Evolutionary conservation across 2,888 invertebrate genomes (phyloP).

Genomic region (Tuberolachnus salignus): DNA sequence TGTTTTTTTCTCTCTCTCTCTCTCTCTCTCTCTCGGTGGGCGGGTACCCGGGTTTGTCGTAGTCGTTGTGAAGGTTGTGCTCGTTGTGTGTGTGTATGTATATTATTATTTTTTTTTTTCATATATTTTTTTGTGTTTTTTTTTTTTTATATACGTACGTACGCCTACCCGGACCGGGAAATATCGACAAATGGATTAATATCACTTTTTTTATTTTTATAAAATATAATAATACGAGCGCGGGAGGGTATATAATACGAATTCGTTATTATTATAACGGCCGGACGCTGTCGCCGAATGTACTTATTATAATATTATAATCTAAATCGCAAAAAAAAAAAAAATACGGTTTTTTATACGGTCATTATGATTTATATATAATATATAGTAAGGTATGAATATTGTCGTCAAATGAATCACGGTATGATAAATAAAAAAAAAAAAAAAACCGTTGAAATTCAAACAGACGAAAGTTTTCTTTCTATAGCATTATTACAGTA

Average conservation of each 20-base stretch:
- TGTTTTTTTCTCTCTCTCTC: neutral
- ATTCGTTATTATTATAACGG: no score
- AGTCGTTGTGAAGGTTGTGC: constrained; percentile 5
- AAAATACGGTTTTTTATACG: no score
- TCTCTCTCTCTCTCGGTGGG: constrained; percentile 21
- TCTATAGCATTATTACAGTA: no score
- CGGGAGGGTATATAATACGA: no score
- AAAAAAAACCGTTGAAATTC: neutral
- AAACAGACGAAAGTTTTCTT: no score
- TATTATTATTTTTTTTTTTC: neutral
- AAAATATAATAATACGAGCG: neutral
- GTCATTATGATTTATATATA: no score
- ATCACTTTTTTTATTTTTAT: no score
- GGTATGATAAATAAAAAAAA: neutral
- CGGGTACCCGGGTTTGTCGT: constrained; percentile 23
- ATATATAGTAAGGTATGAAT: no score
- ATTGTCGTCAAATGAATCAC: neutral
- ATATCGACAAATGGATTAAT: neutral
- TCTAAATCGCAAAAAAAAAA: no score
- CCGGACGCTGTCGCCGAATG: no score
- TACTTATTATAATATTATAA: no score
- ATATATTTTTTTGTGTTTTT: neutral
- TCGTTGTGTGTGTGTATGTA: neutral
- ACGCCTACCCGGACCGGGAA: constrained; percentile 8
- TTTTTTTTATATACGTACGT: neutral